phyloP scores from a whole-genome alignment of 1,140 invertebrate genomes.

The Diachasma alloeum region DNA sequence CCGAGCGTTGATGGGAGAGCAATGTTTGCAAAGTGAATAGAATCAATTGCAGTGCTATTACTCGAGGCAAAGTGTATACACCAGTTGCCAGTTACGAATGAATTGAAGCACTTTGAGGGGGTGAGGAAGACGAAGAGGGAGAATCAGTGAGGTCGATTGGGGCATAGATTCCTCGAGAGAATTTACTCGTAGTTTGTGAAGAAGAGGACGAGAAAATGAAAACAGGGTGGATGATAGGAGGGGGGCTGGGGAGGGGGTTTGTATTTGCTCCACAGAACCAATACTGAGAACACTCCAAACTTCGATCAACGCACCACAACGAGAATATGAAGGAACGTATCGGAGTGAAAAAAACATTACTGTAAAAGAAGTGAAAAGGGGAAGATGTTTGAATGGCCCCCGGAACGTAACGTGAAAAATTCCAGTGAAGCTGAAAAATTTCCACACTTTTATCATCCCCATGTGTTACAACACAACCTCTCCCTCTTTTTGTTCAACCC shows the following conservation, averaged over 20 bases:
- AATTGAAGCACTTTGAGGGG: neutral
- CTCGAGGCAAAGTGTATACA: neutral
- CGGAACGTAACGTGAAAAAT: neutral
- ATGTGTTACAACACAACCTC: neutral
- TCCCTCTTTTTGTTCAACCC: constrained; percentile 15
- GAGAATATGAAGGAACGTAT: neutral
- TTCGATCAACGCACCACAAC: neutral
- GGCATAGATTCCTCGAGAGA: neutral
- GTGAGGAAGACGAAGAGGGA: neutral
- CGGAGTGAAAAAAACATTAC: neutral
- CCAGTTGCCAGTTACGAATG: neutral
- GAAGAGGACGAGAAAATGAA: neutral
- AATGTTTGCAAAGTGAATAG: neutral
- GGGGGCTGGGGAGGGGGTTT: neutral
- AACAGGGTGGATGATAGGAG: neutral
- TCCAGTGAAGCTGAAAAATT: neutral
- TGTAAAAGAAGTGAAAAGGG: neutral
- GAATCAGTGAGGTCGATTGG: neutral
- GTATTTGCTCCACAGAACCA: neutral
- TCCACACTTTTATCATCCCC: neutral
- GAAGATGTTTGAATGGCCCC: neutral
- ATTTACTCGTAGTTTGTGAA: neutral
- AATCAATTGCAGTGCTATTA: neutral
- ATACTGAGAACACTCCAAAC: neutral
- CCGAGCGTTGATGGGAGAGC: neutral